These are phyloP conservation scores for Acanthoscelides obtectus DNA, from an alignment of 2,888 invertebrate genomes.

Conservation along the genomic window DNA sequence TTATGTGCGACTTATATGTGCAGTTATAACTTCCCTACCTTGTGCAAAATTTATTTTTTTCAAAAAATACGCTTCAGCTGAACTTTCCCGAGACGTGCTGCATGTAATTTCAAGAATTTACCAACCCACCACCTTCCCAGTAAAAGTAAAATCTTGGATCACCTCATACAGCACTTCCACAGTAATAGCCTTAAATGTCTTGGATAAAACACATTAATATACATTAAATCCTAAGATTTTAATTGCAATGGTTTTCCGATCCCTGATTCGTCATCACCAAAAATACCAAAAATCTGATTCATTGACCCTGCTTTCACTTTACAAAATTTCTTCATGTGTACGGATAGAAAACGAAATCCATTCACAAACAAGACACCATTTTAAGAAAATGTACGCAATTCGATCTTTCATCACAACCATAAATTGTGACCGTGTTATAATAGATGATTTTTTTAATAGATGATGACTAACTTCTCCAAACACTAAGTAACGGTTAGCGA, in stretches of 20 bases:
- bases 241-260: background rate
- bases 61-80: too few relatives aligned
- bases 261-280: background rate
- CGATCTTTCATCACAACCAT: background rate
- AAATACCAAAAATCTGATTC: background rate
- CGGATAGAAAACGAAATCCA: background rate
- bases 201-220: too few relatives aligned
- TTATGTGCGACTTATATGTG: too few relatives aligned
- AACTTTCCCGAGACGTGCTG: too few relatives aligned
- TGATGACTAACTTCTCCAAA: background rate
- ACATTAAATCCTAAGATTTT: too few relatives aligned
- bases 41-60: too few relatives aligned
- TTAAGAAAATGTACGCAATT: background rate
- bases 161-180: too few relatives aligned
- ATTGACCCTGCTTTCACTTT: background rate
- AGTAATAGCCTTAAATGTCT: too few relatives aligned
- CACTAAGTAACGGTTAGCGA: background rate
- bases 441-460: background rate
- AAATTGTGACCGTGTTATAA: background rate
- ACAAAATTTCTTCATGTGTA: background rate
- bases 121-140: too few relatives aligned
- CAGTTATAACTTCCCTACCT: too few relatives aligned
- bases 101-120: too few relatives aligned
- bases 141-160: too few relatives aligned
- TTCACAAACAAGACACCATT: background rate